phyloP scores from a whole-genome alignment of 2,113 vertebrate genomes.

The Neoarius graeffei region DNA sequence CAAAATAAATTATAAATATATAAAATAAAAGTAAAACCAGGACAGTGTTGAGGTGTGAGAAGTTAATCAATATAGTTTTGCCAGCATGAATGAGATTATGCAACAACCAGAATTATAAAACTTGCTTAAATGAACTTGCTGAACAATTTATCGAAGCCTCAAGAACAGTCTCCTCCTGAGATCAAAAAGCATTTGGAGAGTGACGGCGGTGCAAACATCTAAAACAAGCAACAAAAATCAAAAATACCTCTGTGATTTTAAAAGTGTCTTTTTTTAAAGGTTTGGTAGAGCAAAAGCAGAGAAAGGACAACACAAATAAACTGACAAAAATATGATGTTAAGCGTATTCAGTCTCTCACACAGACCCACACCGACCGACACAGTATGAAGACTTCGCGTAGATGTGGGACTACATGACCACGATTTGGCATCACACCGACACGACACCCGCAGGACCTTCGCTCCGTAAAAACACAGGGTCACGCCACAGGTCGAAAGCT shows the following conservation, averaged over 20 bases:
- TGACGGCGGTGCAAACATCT: conserved; percentile 50
- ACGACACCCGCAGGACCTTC: neutral
- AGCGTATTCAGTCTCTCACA: neutral
- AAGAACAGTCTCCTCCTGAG: conserved; percentile 13
- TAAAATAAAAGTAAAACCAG: neutral
- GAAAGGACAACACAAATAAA: conserved; percentile 28
- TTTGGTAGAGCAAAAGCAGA: conserved; percentile 44
- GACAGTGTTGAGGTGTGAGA: neutral
- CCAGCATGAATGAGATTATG: neutral
- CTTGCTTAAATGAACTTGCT: conserved; percentile 10
- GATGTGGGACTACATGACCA: conserved; percentile 25
- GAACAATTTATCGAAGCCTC: conserved; percentile 21
- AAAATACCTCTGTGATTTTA: conserved; percentile 60
- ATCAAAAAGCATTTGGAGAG: conserved; percentile 20
- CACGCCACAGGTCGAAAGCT: conserved; percentile 5
- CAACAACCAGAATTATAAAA: neutral
- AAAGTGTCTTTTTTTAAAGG: conserved; percentile 57
- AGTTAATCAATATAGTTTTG: neutral
- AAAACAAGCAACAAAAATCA: conserved; percentile 56
- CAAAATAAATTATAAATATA: neutral
- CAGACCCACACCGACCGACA: neutral
- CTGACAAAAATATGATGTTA: conserved; percentile 7
- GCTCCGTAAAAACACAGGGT: neutral
- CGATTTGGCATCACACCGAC: conserved; percentile 27
- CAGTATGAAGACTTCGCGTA: neutral